Evolutionary conservation across 2,888 invertebrate genomes (phyloP).

Genomic region (Cosmorhoe ocellata): DNA sequence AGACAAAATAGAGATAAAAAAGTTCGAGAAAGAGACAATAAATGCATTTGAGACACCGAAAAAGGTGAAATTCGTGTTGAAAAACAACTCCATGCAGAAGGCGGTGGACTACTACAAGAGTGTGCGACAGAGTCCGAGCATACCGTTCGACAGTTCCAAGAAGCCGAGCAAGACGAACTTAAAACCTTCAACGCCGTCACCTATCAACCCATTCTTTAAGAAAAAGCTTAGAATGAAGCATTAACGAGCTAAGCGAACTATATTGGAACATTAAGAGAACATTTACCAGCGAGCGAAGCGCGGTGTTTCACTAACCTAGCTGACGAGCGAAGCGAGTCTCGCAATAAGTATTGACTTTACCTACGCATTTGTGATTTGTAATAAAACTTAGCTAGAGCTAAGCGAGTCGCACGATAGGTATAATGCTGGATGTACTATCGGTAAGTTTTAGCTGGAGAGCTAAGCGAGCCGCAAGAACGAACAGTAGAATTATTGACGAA

Average conservation of each 20-base stretch:
- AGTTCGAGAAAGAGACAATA: slow-evolving; percentile 1
- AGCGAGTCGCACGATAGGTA: too few relatives aligned
- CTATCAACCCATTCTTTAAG: slow-evolving; percentile 90
- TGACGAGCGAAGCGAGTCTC: too few relatives aligned
- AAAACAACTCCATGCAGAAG: slow-evolving; percentile 87
- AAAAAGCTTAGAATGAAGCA: slow-evolving; percentile 63
- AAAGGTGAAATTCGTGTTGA: slow-evolving; percentile 88
- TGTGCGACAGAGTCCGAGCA: slow-evolving; percentile 86
- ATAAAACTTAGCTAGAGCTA: too few relatives aligned
- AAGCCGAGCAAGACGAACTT: slow-evolving; percentile 88
- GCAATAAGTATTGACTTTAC: too few relatives aligned
- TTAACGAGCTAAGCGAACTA: slow-evolving; percentile 8
- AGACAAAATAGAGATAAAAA: slow-evolving; percentile 22
- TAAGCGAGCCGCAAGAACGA: too few relatives aligned
- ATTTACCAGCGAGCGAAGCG: too few relatives aligned
- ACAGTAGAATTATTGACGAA: too few relatives aligned
- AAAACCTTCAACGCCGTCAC: slow-evolving; percentile 86
- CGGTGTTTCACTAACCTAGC: too few relatives aligned
- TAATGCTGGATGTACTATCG: too few relatives aligned
- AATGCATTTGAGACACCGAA: slow-evolving; percentile 70
- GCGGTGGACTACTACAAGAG: slow-evolving; percentile 88
- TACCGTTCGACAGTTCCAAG: slow-evolving; percentile 88
- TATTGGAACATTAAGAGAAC: too few relatives aligned
- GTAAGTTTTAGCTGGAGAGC: too few relatives aligned
- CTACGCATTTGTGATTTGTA: too few relatives aligned